These are phyloP conservation scores for Pangasius larnaudii DNA, from an alignment of 2,797 vertebrate species.

Conservation along the genomic window DNA sequence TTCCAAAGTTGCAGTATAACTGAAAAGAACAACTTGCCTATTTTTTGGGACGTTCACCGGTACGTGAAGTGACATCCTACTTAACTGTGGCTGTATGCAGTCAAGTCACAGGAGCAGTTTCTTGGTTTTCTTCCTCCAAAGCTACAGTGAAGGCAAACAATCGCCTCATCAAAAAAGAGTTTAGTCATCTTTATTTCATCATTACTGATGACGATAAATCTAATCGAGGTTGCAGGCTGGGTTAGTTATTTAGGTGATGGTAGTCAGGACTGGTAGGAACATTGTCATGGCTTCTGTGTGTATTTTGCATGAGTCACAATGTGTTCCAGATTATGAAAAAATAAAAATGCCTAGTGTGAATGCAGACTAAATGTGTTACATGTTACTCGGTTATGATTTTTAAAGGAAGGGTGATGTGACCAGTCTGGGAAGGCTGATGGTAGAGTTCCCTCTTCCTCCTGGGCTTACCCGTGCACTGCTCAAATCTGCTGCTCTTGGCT, in stretches of 20 bases:
- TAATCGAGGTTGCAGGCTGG: neutral
- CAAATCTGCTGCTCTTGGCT: conserved; percentile 86
- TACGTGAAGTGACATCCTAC: neutral
- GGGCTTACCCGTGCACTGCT: conserved; percentile 89
- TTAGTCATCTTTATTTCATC: neutral
- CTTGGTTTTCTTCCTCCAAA: neutral
- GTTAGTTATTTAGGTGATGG: neutral
- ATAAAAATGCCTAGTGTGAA: neutral
- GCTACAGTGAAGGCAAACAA: neutral
- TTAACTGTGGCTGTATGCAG: neutral
- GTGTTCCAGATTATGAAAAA: neutral
- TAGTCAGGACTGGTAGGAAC: neutral
- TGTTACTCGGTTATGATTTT: neutral
- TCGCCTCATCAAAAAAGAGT: neutral
- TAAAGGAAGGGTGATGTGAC: conserved; percentile 89
- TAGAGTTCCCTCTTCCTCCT: conserved; percentile 92
- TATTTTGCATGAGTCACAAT: neutral
- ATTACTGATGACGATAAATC: neutral
- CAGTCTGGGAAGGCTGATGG: conserved; percentile 87
- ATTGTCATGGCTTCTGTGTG: neutral
- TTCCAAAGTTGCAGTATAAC: neutral
- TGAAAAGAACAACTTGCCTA: neutral
- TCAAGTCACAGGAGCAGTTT: neutral
- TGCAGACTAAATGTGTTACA: neutral
- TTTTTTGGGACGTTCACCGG: neutral